These are phyloP conservation scores for Takifugu flavidus DNA, from an alignment of 2,113 vertebrate genomes.

Conservation along the genomic window DNA sequence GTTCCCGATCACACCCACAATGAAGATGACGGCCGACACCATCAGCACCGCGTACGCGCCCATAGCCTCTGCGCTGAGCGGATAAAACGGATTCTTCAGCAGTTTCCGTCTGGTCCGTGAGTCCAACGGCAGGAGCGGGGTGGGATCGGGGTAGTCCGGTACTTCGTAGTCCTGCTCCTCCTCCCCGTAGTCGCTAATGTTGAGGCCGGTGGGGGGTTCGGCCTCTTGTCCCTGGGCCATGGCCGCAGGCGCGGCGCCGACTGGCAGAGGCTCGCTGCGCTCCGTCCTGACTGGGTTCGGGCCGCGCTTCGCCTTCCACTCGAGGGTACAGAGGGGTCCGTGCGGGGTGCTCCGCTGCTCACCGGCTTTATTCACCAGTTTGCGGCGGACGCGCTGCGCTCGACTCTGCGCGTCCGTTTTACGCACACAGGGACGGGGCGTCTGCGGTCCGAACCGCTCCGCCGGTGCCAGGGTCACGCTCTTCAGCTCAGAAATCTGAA, in stretches of 20 bases:
- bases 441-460: not conserved
- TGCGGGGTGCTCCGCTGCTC: slow-evolving; percentile 9
- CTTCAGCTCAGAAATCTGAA: not conserved
- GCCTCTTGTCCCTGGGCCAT: slow-evolving; percentile 78
- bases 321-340: slow-evolving; percentile 1
- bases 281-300: slow-evolving; percentile 13
- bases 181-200: slow-evolving; percentile 49
- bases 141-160: slow-evolving; percentile 25
- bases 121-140: slow-evolving; percentile 56
- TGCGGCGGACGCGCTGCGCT: not conserved
- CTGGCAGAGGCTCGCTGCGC: slow-evolving; percentile 8
- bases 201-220: slow-evolving; percentile 29
- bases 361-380: too few species aligned
- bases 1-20: slow-evolving; percentile 89
- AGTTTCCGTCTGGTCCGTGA: slow-evolving; percentile 56
- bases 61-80: slow-evolving; percentile 82
- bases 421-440: slow-evolving; percentile 10
- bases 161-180: slow-evolving; percentile 1
- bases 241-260: slow-evolving; percentile 40
- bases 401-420: slow-evolving; percentile 16
- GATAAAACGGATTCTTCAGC: slow-evolving; percentile 90
- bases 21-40: slow-evolving; percentile 83
- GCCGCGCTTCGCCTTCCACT: not conserved
- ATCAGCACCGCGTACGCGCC: slow-evolving; percentile 86
- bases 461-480: not conserved